Evolutionary conservation across 1,140 invertebrate genomes (phyloP).

Genomic region (Drosophila auraria): DNA sequence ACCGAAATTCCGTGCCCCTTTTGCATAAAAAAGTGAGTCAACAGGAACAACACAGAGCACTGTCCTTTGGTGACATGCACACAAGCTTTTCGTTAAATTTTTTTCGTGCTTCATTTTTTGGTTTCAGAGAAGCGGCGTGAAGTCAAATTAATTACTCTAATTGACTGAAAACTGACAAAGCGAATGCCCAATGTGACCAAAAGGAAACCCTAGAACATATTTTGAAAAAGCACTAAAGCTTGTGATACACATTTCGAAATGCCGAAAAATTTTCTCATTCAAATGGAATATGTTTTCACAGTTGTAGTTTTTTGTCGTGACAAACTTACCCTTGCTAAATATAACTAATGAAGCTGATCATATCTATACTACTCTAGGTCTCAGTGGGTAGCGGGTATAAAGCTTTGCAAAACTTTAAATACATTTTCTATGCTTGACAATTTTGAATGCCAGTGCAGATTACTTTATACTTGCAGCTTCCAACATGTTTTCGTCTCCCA

Average conservation of each 20-base stretch:
- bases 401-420: not conserved
- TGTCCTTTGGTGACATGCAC: constrained; percentile 6
- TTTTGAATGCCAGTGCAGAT: constrained; percentile 17
- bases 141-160: constrained; percentile 71
- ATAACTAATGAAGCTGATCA: too few relatives aligned
- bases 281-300: constrained; percentile 13
- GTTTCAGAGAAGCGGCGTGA: constrained; percentile 37
- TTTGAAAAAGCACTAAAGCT: constrained; percentile 3
- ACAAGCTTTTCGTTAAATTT: constrained; percentile 16
- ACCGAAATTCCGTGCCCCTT: not conserved
- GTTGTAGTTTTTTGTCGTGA: not conserved
- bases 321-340: not conserved
- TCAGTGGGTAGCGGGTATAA: too few relatives aligned
- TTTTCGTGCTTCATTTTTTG: constrained; percentile 3
- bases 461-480: constrained; percentile 11
- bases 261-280: constrained; percentile 1
- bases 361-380: too few relatives aligned
- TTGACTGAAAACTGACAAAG: constrained; percentile 66
- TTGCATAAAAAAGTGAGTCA: not conserved
- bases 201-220: constrained; percentile 10
- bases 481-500: not conserved
- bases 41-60: not conserved
- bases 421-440: not conserved
- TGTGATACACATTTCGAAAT: not conserved
- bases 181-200: constrained; percentile 28